Conservation (phyloP, 2,113 vertebrate genomes). For the Dipodomys spectabilis region DNA sequence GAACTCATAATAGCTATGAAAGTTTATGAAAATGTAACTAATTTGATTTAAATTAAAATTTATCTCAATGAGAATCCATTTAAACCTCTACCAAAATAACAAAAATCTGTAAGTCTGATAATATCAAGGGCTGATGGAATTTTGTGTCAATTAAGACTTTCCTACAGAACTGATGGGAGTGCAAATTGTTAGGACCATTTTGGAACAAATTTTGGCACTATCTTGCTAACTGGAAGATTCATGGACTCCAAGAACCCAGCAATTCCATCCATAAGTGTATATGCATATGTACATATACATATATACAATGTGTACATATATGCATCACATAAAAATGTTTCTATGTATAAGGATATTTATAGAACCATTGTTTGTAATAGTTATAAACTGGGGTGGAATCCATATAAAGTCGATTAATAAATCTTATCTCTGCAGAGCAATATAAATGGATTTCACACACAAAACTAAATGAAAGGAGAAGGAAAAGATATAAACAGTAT, state of each 20-base stretch:
- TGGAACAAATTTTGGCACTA: neutral
- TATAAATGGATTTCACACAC: neutral
- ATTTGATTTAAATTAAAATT: conserved; percentile 5
- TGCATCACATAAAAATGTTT: too few species aligned
- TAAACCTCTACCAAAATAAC: neutral
- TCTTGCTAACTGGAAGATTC: neutral
- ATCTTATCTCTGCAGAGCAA: neutral
- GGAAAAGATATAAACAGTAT: neutral
- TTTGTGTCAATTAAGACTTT: neutral
- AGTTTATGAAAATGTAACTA: conserved; percentile 1
- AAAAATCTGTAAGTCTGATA: neutral
- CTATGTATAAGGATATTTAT: too few species aligned
- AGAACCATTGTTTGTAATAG: too few species aligned
- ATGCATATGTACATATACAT: too few species aligned
- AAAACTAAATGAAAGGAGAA: neutral
- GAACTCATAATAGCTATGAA: neutral
- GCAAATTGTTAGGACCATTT: neutral
- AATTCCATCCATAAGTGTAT: neutral
- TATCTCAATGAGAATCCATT: neutral
- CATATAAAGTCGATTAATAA: neutral
- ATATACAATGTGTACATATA: too few species aligned
- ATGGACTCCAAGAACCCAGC: neutral
- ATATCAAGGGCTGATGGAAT: neutral
- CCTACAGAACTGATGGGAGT: neutral
- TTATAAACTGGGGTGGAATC: too few species aligned